Base-by-base conservation (phyloP, 2,797 vertebrate genomes). In the Rachycentron canadum region DNA sequence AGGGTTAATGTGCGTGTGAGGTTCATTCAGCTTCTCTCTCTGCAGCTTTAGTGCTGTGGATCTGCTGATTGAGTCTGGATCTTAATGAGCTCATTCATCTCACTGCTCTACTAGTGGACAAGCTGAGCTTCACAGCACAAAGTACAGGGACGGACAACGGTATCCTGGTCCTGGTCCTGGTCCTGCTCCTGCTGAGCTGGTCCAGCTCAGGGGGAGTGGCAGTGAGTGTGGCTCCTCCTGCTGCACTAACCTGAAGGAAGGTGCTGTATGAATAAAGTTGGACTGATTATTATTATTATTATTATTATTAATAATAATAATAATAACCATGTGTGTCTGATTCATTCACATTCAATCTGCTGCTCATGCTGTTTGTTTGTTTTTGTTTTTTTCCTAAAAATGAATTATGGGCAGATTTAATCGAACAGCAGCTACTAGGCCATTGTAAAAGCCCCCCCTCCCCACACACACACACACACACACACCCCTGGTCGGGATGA, bases 401-500 rank as follows among this genome's bases (percentile, higher is more conserved):
- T 11, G 17, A 57, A 69, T 69, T 47, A 66, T 55, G 16, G 32
- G 23, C 17, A 65, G 60, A 69, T 66, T 3, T 59, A 66, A 80
- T 81, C n/a, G 61, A 19, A 71, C 53, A 14, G 60, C 7, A 53
- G 41, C 32, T 60, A 45, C 85, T 87, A 41, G 70, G 26, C 34
- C 43, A 25, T 19, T 50, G 19, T 53, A 57, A 75, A n/a, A n/a
- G n/a, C 32, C 7, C 32, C 32, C 32, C 32, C 32, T 32, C 7
- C 3, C 7, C 32, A 7, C 32, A 32, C 3, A 32, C 32, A 32
- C 32, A 32, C n/a, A n/a, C 32, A 7, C 32, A 32, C 3, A 32
- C 32, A 32, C 32, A 32, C n/a, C n/a, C n/a, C n/a, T n/a, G n/a
- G 64, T 38, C 45, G 58, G 40, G 60, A 69, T 72, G 41, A 82